Conservation (phyloP, 2,888 invertebrate species). For the Euclidia mi region DNA sequence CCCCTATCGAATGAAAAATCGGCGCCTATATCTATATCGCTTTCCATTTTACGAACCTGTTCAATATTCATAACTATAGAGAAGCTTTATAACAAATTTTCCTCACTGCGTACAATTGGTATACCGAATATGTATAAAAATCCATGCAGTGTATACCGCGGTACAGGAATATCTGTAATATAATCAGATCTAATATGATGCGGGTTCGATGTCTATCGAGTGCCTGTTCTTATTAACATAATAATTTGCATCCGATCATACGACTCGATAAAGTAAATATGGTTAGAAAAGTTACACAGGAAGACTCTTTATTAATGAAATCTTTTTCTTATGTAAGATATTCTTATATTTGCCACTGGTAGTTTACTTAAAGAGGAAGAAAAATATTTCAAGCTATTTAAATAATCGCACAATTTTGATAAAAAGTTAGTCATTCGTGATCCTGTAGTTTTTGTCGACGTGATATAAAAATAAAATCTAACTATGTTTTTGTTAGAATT, state of each 20-base stretch:
- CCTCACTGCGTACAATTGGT: slow-evolving; percentile 27
- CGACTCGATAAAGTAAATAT: slow-evolving; percentile 51
- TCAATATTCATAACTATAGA: slow-evolving; percentile 49
- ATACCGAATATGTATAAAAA: slow-evolving; percentile 28
- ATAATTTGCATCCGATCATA: slow-evolving; percentile 70
- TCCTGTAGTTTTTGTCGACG: too few relatives aligned
- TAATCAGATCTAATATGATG: slow-evolving; percentile 77
- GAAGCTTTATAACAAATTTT: slow-evolving; percentile 34
- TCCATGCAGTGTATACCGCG: not conserved
- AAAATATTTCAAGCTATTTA: too few relatives aligned
- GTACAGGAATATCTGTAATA: slow-evolving; percentile 71
- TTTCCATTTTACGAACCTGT: slow-evolving; percentile 21
- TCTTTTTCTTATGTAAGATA: too few relatives aligned
- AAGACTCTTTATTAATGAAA: slow-evolving; percentile 26
- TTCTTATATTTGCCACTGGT: too few relatives aligned
- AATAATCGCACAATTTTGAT: too few relatives aligned
- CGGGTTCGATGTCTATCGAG: slow-evolving; percentile 71
- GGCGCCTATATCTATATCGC: slow-evolving; percentile 5
- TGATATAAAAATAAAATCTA: too few relatives aligned
- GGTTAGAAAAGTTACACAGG: slow-evolving; percentile 19
- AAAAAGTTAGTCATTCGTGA: too few relatives aligned
- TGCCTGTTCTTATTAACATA: slow-evolving; percentile 70
- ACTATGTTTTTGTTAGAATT: too few relatives aligned
- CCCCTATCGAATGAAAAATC: slow-evolving; percentile 14
- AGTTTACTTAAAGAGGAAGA: too few relatives aligned